A percentile compares a stretch with the other conserved stretches of the same genome.
Conservation (phyloP, 2,113 vertebrate genomes). For the Petromus typicus region DNA sequence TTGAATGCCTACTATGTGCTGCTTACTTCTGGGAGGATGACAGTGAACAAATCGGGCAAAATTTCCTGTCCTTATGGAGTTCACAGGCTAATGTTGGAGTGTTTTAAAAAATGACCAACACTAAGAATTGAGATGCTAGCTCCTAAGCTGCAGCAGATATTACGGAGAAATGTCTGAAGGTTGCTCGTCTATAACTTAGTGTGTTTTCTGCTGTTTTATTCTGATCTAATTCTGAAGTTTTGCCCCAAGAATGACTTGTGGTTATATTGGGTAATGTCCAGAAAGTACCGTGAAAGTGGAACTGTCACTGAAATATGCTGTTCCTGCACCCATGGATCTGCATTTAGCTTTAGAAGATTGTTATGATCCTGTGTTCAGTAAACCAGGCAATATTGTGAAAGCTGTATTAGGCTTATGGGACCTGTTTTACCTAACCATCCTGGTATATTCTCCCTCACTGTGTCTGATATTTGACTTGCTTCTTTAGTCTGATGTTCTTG, state of each 20-base stretch:
- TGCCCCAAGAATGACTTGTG: conserved; percentile 46
- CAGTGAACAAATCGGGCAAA: conserved; percentile 7
- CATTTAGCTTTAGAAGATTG: conserved; percentile 49
- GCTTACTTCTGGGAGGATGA: background rate
- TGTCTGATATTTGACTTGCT: conserved; percentile 45
- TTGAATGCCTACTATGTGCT: background rate
- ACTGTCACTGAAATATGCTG: conserved; percentile 8
- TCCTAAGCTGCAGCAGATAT: conserved; percentile 2
- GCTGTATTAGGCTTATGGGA: conserved; percentile 13
- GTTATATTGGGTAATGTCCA: conserved; percentile 33
- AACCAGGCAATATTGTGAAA: conserved; percentile 15
- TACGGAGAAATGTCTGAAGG: conserved; percentile 15
- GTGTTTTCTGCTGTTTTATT: conserved; percentile 45
- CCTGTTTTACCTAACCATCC: background rate
- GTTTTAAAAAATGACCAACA: conserved; percentile 12
- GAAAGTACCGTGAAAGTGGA: conserved; percentile 23
- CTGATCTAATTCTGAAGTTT: conserved; percentile 60
- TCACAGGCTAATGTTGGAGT: background rate
- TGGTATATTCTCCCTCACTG: conserved; percentile 27
- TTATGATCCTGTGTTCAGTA: background rate
- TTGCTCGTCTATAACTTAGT: conserved; percentile 24
- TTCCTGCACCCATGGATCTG: conserved; percentile 6
- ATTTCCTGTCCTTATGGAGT: background rate
- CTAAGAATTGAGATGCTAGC: background rate
- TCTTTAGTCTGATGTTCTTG: conserved; percentile 42